Base-by-base conservation (phyloP, 2,888 invertebrate genomes). In the Drosophila affinis region DNA sequence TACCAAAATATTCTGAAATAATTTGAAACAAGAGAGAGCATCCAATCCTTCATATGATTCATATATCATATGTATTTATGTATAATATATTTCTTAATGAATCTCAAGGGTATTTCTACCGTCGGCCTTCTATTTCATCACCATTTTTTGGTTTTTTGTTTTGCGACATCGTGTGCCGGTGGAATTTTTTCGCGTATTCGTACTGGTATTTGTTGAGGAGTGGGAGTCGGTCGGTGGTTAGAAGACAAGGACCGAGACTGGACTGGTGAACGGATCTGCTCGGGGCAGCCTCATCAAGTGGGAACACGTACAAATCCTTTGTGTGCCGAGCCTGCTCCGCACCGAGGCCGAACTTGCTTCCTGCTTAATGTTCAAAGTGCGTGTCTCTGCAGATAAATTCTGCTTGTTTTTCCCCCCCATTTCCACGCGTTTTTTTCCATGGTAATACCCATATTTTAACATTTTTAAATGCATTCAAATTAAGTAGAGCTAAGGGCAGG, bases 401-500 rank as follows among this genome's bases (percentile, higher is more conserved):
- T 54, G 62, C 52, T 21, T 70, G 52, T 60, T 61, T 53, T 54
- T 59, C 47, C 34, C 32, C 44, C 6, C 14, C 14, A 39, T 39
- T 39, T 39, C 14, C 39, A 39, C 39, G 39, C 39, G 9, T 49
- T 62, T 57, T 47, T 45, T 46, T 44, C 18, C 52, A 61, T 59
- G 70, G 72, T 65, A 78, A 75, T 79, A 72, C 79, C 75, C 82
- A 84, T 85, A 84, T 84, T 84, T 86, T 82, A 79, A 74, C 82
- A 86, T 82, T 85, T 86, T 85, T 85, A 81, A 86, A 85, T 86
- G 82, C 82, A 84, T 82, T 85, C 82, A 76, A 82, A 86, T 79
- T 82, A 80, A 75, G 82, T 64, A 76, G 71, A 29, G 53, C 39
- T 14, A 39, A 47, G 61, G 59, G 47, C 32, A 21, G 39, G 55